Base-by-base conservation (phyloP, 2,888 invertebrate genomes). In the Drosophila nigricruria region DNA sequence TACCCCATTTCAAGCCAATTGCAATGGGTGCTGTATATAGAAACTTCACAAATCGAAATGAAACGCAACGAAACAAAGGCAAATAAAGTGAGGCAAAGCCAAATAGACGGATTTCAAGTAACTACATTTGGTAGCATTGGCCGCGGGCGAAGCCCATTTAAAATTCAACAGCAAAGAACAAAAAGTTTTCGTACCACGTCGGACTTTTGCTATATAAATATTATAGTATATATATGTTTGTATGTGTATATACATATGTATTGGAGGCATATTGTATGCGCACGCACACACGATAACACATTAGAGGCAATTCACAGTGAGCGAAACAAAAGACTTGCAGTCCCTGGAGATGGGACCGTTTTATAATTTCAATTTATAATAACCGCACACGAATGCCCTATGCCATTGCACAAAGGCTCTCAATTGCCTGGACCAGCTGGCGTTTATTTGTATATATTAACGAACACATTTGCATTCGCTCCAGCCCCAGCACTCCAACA, bases 101-200 rank as follows among this genome's bases (percentile, higher is more conserved):
- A 59, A 47, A 23, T 20, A 47, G 52, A 79, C 60, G 52, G 32
- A 81, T 83, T 81, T 81, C 70, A 81, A 81, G 78, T 81, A 81
- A 78, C 70, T 81, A 77, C 70, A 83, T 70, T 70, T 78, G 71
- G 23, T n/a, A 23, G 20, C 43, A 40, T 36, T 34, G 70, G 78
- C 78, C 68, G 67, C 64, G 83, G 74, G 68, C 61, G 42, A 73
- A 73, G 49, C 60, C 63, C 70, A 70, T 66, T 80, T 68, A 66
- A 77, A 82, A 80, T 82, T 59, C 47, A 66, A 3, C 67, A 60
- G 56, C 65, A 64, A 72, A 59, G 58, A 58, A 63, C 63, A 73
- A 70, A 70, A 62, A 63, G 64, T 63, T 63, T 57, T 34, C 45
- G 60, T 52, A 43, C 43, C 38, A 49, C 34, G 23, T 30, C 36